These are phyloP conservation scores for Fulica atra DNA, from an alignment of 2,113 vertebrate genomes.

Conservation along the genomic window DNA sequence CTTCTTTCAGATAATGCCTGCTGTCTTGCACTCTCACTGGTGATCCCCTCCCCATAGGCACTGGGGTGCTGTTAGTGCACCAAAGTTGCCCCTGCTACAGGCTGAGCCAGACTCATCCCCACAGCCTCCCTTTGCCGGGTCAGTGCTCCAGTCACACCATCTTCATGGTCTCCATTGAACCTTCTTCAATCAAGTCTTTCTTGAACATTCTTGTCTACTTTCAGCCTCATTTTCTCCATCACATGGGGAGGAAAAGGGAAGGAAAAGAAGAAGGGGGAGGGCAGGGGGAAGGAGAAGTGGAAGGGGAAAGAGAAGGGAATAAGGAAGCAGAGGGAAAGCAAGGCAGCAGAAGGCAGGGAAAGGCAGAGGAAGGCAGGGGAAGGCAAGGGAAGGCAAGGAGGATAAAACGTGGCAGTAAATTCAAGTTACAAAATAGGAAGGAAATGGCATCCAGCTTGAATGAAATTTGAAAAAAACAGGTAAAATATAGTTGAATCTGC, in stretches of 20 bases:
- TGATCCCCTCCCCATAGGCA: not conserved
- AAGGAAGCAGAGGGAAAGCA: fast-evolving
- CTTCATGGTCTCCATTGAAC: no score
- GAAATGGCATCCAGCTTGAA: not conserved
- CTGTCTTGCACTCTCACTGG: not conserved
- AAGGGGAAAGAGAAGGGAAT: no score
- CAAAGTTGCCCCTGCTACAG: not conserved
- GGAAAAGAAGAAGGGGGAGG: no score
- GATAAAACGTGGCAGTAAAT: not conserved
- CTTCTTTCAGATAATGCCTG: not conserved
- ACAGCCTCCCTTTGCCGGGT: no score
- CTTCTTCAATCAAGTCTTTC: not conserved
- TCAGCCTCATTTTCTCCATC: not conserved
- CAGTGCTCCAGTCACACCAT: not conserved
- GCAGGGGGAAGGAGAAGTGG: no score
- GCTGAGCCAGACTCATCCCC: not conserved
- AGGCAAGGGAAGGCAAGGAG: no score
- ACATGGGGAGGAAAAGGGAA: not conserved
- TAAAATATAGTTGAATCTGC: not conserved
- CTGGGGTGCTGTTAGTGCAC: not conserved
- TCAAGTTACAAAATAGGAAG: not conserved
- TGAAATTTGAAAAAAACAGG: not conserved
- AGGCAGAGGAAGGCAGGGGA: not conserved
- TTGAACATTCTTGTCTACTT: not conserved
- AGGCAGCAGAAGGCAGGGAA: no score